These are phyloP conservation scores for Donacobius atricapilla DNA, from an alignment of 2,113 vertebrate genomes.

Conservation along the genomic window DNA sequence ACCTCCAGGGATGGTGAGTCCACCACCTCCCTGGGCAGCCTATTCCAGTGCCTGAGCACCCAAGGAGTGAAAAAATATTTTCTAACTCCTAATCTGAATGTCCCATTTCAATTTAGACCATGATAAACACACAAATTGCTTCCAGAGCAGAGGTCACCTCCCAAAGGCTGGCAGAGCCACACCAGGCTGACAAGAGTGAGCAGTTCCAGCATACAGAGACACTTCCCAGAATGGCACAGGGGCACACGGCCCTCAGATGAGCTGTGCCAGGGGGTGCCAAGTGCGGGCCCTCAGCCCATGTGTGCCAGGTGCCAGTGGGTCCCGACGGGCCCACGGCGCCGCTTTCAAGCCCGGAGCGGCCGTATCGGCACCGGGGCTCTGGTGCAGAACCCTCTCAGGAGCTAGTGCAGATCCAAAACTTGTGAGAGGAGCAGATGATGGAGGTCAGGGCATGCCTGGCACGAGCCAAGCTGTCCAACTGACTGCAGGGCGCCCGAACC, in stretches of 20 bases:
- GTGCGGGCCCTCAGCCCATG: rapidly evolving
- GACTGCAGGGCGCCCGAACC: constrained; percentile 78
- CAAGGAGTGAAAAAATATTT: neutral
- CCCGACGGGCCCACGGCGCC: neutral
- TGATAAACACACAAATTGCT: neutral
- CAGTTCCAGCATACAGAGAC: neutral
- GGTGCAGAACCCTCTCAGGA: constrained; percentile 47
- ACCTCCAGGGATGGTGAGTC: neutral
- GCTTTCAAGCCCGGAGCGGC: neutral
- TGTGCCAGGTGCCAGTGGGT: neutral
- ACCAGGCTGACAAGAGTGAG: neutral
- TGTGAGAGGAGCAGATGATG: constrained; percentile 79
- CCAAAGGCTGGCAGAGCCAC: neutral
- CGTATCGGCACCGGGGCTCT: neutral
- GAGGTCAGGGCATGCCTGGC: constrained; percentile 10
- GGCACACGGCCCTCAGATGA: rapidly evolving
- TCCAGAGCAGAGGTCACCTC: neutral
- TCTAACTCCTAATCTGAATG: neutral
- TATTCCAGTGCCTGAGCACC: neutral
- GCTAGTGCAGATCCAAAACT: constrained; percentile 55
- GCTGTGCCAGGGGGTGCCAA: neutral
- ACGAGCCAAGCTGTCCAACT: constrained; percentile 79
- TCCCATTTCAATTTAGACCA: neutral
- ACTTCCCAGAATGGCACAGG: neutral
- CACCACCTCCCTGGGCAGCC: neutral